phyloP scores from a whole-genome alignment of 1,140 invertebrate genomes.

The Ylistrum balloti region DNA sequence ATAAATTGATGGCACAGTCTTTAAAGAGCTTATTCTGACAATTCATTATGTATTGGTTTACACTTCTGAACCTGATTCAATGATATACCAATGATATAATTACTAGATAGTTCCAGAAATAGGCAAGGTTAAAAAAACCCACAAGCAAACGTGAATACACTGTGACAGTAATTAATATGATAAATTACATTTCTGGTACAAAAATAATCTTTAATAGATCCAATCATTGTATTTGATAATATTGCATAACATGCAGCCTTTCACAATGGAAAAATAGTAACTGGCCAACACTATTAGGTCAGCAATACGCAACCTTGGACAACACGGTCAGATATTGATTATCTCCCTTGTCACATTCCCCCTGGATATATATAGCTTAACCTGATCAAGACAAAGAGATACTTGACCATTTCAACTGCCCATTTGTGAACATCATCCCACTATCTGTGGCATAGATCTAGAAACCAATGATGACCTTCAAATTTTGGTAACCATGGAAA shows the following conservation, averaged over 20 bases:
- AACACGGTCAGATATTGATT: background rate
- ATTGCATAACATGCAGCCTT: background rate
- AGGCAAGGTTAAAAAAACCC: background rate
- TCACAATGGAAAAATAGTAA: background rate
- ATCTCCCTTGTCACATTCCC: background rate
- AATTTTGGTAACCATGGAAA: background rate
- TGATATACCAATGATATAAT: background rate
- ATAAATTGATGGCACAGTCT: conserved; percentile 20
- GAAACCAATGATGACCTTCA: too few relatives aligned
- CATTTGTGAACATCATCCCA: background rate
- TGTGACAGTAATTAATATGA: background rate
- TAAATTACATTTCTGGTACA: background rate
- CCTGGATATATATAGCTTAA: background rate
- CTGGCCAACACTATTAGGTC: background rate
- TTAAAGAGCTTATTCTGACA: background rate
- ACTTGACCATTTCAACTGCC: background rate
- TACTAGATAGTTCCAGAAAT: background rate
- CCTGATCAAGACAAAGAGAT: background rate
- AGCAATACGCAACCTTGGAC: background rate
- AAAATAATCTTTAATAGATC: background rate
- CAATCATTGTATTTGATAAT: conserved; percentile 24
- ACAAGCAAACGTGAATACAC: background rate
- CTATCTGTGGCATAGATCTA: background rate
- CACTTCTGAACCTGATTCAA: background rate
- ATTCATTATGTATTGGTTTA: background rate